Evolutionary conservation across 1,140 invertebrate species (phyloP).

Genomic region (Maniola jurtina): DNA sequence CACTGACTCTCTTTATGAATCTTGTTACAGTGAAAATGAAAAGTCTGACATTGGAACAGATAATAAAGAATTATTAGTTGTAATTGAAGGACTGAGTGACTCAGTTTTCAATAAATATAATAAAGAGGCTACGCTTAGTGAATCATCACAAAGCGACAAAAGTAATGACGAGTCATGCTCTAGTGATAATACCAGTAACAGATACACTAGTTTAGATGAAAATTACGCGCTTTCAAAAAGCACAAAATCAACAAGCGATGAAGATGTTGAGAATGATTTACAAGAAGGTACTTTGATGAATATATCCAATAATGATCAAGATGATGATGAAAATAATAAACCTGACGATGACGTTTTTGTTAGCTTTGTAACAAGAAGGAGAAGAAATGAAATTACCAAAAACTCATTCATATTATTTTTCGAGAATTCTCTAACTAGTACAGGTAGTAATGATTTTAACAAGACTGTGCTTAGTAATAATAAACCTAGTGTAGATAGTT

Average conservation of each 20-base stretch:
- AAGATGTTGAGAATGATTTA: background rate
- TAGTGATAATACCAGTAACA: constrained; percentile 21
- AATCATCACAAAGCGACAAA: constrained; percentile 9
- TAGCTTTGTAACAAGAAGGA: constrained; percentile 65
- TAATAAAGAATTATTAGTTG: constrained; percentile 41
- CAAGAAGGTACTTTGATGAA: constrained; percentile 5
- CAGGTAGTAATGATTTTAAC: constrained; percentile 41
- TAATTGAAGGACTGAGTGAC: constrained; percentile 49
- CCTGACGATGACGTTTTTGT: constrained; percentile 24
- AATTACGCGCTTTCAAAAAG: background rate
- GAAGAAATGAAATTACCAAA: constrained; percentile 48
- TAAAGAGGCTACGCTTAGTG: constrained; percentile 26
- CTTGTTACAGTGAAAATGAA: constrained; percentile 39
- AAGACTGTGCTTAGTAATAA: constrained; percentile 51
- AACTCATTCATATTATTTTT: constrained; percentile 46
- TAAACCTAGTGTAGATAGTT: constrained; percentile 26
- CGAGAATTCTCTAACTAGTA: constrained; percentile 43
- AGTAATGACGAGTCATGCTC: constrained; percentile 21
- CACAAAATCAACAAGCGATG: constrained; percentile 4
- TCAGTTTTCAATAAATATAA: constrained; percentile 53
- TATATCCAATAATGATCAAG: background rate
- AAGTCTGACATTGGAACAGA: constrained; percentile 25
- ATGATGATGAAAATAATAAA: constrained; percentile 13
- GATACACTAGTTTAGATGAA: constrained; percentile 18
- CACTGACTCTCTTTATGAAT: constrained; percentile 41